Evolutionary conservation across 2,797 vertebrate genomes (phyloP).

Genomic region (Clangula hyemalis): DNA sequence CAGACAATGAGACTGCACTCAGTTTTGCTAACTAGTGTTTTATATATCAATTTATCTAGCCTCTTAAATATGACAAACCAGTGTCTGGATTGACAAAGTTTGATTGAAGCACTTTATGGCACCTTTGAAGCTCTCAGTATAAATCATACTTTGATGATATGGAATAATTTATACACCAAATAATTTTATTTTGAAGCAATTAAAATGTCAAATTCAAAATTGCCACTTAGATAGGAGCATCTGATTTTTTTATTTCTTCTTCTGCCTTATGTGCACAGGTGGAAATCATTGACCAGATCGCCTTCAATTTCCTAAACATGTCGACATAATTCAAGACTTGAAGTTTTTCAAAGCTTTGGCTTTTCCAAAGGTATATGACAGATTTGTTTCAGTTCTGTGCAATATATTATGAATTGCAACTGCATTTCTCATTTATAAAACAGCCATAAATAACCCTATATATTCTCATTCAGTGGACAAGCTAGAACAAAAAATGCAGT

Average conservation of each 20-base stretch:
- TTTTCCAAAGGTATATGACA: slow-evolving; percentile 73
- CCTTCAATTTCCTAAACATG: slow-evolving; percentile 15
- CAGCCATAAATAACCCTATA: neutral
- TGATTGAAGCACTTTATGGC: neutral
- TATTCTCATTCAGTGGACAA: neutral
- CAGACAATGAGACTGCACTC: neutral
- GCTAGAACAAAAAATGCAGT: neutral
- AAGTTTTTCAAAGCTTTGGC: slow-evolving; percentile 77
- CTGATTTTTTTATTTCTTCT: neutral
- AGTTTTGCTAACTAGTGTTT: neutral
- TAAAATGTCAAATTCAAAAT: neutral
- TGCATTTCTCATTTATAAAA: neutral
- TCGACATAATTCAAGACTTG: slow-evolving; percentile 45
- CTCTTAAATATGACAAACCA: neutral
- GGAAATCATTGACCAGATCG: slow-evolving; percentile 60
- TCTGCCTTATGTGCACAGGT: slow-evolving; percentile 37
- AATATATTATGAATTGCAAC: neutral
- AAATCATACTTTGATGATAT: neutral
- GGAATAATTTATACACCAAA: neutral
- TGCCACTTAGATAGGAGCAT: neutral
- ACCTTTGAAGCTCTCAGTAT: neutral
- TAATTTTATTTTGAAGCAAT: neutral
- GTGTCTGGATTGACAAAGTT: neutral
- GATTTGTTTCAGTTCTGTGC: neutral
- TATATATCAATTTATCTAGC: neutral